Evolutionary conservation across 2,113 vertebrate genomes (phyloP).

Genomic region (Hoplias malabaricus): DNA sequence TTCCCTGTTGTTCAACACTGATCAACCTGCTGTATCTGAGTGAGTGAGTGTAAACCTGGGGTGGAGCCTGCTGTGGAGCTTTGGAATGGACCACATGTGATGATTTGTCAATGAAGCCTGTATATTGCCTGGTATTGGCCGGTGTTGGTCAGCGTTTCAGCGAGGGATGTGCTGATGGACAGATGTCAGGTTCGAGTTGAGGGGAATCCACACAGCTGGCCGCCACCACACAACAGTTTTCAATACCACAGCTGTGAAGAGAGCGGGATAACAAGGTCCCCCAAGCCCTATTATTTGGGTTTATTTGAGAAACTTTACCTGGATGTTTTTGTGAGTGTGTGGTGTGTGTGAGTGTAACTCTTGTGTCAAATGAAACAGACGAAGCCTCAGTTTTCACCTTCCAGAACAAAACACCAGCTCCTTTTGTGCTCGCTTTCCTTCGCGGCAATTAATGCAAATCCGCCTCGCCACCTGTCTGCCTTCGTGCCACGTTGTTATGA

Average conservation of each 20-base stretch:
- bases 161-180: slow-evolving; percentile 32
- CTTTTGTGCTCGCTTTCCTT: slow-evolving; percentile 11
- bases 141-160: neutral
- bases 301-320: slow-evolving; percentile 14
- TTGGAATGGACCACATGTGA: neutral
- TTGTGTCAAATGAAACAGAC: slow-evolving; percentile 20
- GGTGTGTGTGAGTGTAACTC: slow-evolving; percentile 3
- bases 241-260: slow-evolving; percentile 10
- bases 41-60: too few relatives aligned
- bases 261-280: slow-evolving; percentile 41
- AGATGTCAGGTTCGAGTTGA: slow-evolving; percentile 32
- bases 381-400: slow-evolving; percentile 23
- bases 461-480: slow-evolving; percentile 14
- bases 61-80: neutral
- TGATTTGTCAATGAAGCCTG: slow-evolving; percentile 14
- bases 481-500: neutral
- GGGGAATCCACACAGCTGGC: slow-evolving; percentile 6
- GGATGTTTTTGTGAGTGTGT: slow-evolving; percentile 15
- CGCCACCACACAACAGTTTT: slow-evolving; percentile 11
- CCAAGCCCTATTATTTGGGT: slow-evolving; percentile 30
- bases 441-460: slow-evolving; percentile 32
- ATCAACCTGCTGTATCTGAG: too few relatives aligned
- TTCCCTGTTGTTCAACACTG: too few relatives aligned
- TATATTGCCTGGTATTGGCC: neutral
- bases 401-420: neutral